Percentiles rank a stretch among this genome's conserved stretches.
These are phyloP conservation scores for Cataglyphis cursor DNA, from an alignment of 2,888 invertebrate species.

Conservation along the genomic window DNA sequence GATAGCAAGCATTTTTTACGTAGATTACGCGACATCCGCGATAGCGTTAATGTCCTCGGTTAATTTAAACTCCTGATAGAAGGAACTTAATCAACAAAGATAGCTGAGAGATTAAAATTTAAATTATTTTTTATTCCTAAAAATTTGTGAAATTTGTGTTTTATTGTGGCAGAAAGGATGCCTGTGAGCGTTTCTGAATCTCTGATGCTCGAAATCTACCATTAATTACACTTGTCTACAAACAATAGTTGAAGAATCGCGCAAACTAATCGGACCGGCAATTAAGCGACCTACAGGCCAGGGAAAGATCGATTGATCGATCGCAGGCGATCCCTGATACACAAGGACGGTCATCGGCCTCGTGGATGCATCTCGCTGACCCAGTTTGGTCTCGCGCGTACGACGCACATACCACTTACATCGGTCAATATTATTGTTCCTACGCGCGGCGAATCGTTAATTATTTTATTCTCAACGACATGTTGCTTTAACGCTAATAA, in stretches of 20 bases:
- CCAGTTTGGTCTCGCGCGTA: conserved; percentile 68
- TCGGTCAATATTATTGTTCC: conserved; percentile 52
- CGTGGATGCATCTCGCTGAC: conserved; percentile 75
- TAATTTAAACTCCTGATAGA: neutral
- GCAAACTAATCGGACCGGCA: conserved; percentile 54
- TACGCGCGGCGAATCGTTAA: neutral
- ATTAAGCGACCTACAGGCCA: conserved; percentile 35
- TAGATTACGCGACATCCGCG: neutral
- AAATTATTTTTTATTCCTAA: neutral
- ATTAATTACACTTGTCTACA: neutral
- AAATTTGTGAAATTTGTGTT: neutral
- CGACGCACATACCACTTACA: conserved; percentile 65
- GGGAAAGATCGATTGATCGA: conserved; percentile 58
- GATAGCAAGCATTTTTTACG: neutral
- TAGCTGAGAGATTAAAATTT: neutral
- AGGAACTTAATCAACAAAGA: neutral
- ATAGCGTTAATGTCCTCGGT: neutral
- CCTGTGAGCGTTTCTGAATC: neutral
- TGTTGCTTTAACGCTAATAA: neutral
- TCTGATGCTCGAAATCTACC: neutral
- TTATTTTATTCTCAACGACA: conserved; percentile 7
- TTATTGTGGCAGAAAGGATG: neutral
- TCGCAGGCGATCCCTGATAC: conserved; percentile 64
- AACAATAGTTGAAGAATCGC: conserved; percentile 41
- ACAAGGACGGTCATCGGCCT: conserved; percentile 80